Conservation (phyloP, 1,140 invertebrate species). For the Anadara kagoshimensis region DNA sequence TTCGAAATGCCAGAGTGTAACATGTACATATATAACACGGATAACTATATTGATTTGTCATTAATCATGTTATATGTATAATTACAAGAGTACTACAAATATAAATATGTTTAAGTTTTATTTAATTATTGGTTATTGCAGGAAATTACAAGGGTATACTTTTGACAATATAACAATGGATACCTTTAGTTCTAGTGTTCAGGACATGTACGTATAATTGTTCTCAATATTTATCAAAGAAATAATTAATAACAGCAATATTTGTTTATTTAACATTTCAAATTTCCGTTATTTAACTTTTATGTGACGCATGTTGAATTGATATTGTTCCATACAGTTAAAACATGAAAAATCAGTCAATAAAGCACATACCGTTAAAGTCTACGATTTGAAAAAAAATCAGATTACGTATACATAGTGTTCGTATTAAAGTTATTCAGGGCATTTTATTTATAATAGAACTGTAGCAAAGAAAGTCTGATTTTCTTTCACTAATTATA, state of each 20-base stretch:
- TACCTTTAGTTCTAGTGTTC: slow-evolving; percentile 27
- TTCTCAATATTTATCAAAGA: background rate
- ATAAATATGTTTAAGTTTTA: background rate
- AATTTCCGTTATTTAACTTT: background rate
- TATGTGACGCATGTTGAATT: background rate
- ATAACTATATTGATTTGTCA: background rate
- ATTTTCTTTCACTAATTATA: no score
- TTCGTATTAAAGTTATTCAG: no score
- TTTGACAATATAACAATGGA: slow-evolving; percentile 37
- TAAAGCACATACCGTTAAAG: no score
- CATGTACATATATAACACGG: background rate
- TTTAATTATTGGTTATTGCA: slow-evolving; percentile 8
- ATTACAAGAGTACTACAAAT: background rate
- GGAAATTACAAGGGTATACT: slow-evolving; percentile 22
- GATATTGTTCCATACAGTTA: background rate
- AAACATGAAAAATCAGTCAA: no score
- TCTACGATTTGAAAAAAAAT: no score
- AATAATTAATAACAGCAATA: background rate
- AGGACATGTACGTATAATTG: slow-evolving; percentile 26
- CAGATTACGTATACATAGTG: no score
- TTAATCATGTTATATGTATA: background rate
- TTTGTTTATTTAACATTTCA: background rate
- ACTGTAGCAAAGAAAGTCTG: no score
- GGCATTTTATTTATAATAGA: no score
- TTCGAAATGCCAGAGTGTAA: background rate